Conservation (phyloP, 2,888 invertebrate genomes). For the Gymnosoma rotundatum region DNA sequence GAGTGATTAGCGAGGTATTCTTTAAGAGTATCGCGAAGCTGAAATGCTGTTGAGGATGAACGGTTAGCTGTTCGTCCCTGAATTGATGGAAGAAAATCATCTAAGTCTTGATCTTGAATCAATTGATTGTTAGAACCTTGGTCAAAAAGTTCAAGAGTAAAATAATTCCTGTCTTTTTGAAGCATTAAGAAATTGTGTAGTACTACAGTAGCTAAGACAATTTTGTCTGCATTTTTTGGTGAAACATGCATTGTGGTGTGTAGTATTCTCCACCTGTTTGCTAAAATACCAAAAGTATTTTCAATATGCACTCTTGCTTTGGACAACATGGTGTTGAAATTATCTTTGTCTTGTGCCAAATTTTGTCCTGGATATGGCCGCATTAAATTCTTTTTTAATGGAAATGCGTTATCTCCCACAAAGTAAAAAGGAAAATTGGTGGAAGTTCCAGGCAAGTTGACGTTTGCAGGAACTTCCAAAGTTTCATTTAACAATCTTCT, state of each 20-base stretch:
- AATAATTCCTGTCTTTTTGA: too few relatives aligned
- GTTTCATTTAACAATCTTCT: not conserved
- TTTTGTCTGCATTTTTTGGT: too few relatives aligned
- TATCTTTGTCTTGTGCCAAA: not conserved
- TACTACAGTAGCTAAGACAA: too few relatives aligned
- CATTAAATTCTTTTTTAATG: not conserved
- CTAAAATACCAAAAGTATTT: not conserved
- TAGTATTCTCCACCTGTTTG: too few relatives aligned
- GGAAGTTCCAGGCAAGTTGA: not conserved
- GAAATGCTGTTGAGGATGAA: conserved; percentile 4
- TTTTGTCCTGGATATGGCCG: not conserved
- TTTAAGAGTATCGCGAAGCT: not conserved
- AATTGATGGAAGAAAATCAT: conserved; percentile 8
- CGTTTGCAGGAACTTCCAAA: not conserved
- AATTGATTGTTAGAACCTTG: too few relatives aligned
- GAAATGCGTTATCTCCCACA: not conserved
- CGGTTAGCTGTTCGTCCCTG: not conserved
- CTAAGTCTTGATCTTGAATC: too few relatives aligned
- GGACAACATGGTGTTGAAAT: conserved; percentile 4
- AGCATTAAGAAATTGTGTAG: too few relatives aligned
- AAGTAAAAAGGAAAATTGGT: conserved; percentile 1
- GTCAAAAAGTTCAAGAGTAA: too few relatives aligned
- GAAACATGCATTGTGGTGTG: too few relatives aligned
- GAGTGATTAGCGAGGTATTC: not conserved
- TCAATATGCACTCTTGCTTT: conserved; percentile 4